phyloP scores from a whole-genome alignment of 2,888 invertebrate genomes.

The Heliconius hortense region DNA sequence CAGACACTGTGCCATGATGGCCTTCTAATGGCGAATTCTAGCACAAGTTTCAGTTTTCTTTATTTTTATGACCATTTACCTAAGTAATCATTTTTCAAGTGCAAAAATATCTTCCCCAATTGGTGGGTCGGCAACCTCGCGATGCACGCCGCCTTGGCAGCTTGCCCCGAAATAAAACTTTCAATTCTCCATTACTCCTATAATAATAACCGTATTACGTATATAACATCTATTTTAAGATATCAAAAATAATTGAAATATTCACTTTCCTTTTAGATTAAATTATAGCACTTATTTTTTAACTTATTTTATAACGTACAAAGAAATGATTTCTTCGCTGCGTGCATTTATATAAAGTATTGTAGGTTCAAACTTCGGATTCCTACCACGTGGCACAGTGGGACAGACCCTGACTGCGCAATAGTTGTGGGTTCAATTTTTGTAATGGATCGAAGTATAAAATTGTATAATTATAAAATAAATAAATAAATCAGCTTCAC shows the following conservation, averaged over 20 bases:
- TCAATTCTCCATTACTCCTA: conserved; percentile 31
- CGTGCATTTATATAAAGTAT: too few relatives aligned
- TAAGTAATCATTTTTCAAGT: conserved; percentile 38
- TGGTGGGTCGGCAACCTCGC: conserved; percentile 35
- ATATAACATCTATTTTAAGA: neutral
- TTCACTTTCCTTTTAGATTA: neutral
- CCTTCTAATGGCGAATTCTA: neutral
- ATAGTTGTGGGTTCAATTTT: too few relatives aligned
- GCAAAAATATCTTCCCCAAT: conserved; percentile 41
- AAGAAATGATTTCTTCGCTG: neutral
- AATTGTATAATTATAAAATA: too few relatives aligned
- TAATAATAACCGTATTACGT: neutral
- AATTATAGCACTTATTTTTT: neutral
- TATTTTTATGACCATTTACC: conserved; percentile 25
- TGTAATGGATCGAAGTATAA: too few relatives aligned
- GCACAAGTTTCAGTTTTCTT: neutral
- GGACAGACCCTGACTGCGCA: too few relatives aligned
- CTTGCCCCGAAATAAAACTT: conserved; percentile 42
- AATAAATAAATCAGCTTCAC: too few relatives aligned
- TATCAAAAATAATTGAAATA: neutral
- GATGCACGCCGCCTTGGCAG: conserved; percentile 38
- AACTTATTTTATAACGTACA: rapidly evolving
- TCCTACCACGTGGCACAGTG: too few relatives aligned
- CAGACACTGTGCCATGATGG: neutral
- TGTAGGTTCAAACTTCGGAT: too few relatives aligned